Base-by-base conservation (phyloP, 2,797 vertebrate genomes). In the Sebastes kiyomatsui region DNA sequence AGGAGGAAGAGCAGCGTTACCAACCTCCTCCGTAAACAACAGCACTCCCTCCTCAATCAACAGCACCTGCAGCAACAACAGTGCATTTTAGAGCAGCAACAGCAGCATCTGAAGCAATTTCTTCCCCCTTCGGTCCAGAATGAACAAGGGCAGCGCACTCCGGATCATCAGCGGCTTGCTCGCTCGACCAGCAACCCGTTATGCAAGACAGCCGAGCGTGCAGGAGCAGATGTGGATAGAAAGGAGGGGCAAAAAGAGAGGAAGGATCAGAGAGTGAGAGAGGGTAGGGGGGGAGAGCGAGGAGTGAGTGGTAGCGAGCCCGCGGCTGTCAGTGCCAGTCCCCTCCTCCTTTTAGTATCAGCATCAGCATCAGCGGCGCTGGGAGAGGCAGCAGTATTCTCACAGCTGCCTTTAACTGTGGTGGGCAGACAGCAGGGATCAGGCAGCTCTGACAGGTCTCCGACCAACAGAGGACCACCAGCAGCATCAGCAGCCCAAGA, bases 161-260 rank as follows among this genome's bases (percentile, higher is more conserved):
- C 70, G 1, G 96, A 97, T 95, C 97, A 95, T 94, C 96, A 94
- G 93, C 93, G 94, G 69, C 93, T 94, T 54, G 92, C 92, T 91
- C 96, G 94, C 85, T 94, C 95, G 0, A 95, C 84, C 42, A 96
- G 97, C 96, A 94, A 93, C 94, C 96, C 96, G 79, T 96, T 97
- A 96, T 97, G 97, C 93, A 97, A 96, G 88, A 83, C 88, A 49
- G 69, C 83, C 1, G 93, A 94, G 85, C 82, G 69, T 60, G 68
- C 77, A 55, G 87, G 82, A 81, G 91, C 92, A 92, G 96, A 96
- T 94, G 92, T 94, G 93, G 93, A 91, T 88, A 88, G 71, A 70
- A 86, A 86, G 94, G 95, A 96, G 95, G 93, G 83, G 93, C 94
- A 90, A 92, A 88, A 82, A 76, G 94, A 90, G 84, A 89, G 84